Evolutionary conservation across 2,888 invertebrate species (phyloP), one percentile per base, ranked within the genome.

Genomic region (Boloria selene): DNA sequence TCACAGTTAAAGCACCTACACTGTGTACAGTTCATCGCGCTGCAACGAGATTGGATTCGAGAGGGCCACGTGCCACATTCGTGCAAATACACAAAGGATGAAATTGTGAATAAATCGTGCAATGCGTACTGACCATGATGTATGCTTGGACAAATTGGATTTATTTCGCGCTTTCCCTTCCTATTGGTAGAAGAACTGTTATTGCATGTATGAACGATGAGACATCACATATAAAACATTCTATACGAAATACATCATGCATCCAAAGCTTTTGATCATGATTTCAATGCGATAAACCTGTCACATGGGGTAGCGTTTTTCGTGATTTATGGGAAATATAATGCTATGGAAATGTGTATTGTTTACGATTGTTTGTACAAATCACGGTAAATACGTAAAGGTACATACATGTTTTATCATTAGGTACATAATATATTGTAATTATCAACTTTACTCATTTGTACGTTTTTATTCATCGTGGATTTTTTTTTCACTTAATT

Each of bases 91-190:
- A 45, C 45, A 56, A 45, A 44, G 22, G 63, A 64, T 64, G 60
- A 70, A 68, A 72, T 72, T 69, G 67, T 85, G 81, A 85, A 90
- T 88, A 89, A 89, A 90, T 90, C 83, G 84, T 81, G 81, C 80
- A 76, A 79, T 79, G 77, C 77, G 80, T 77, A 81, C 83, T 85
- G 88, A 85, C 87, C 89, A 87, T 87, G 90, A 90, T 89, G 84
- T 87, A 91, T 83, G 82, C 78, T 83, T 84, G 86, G 85, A 86
- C 87, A 90, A 90, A 91, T 90, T 90, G 88, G 90, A 90, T 90
- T 89, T 89, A 89, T 88, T 84, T 81, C 80, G 77, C 85, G 85
- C 80, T 84, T 84, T 85, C 83, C 83, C 81, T 83, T 83, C 81
- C 80, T 81, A 84, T 84, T 83, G 83, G 83, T 79, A 83, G 82